phyloP scores from a whole-genome alignment of 2,113 vertebrate genomes.

The Podarcis cretensis region DNA sequence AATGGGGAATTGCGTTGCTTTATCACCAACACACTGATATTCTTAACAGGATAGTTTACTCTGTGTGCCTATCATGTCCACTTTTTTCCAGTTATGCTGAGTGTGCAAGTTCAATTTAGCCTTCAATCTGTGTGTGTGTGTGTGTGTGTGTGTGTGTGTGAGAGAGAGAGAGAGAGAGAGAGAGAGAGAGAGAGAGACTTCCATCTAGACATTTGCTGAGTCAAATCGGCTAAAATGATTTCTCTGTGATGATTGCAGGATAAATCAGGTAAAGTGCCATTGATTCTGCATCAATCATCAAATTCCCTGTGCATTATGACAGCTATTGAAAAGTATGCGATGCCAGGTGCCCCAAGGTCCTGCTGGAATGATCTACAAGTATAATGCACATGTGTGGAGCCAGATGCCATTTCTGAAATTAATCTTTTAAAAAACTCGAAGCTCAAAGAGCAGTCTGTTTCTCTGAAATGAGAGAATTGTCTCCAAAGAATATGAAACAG shows the following conservation, averaged over 20 bases:
- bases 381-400: not conserved
- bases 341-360: not conserved
- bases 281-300: constrained; percentile 50
- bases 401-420: not conserved
- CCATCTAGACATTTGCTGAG: constrained; percentile 48
- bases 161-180: too few relatives aligned
- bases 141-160: not conserved
- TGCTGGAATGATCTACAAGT: constrained; percentile 17
- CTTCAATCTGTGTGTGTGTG: not conserved
- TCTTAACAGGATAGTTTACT: not conserved
- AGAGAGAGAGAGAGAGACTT: not conserved
- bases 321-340: constrained; percentile 17
- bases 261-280: constrained; percentile 35
- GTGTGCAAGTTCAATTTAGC: constrained; percentile 31
- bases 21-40: not conserved
- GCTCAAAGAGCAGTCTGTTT: not conserved
- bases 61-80: not conserved
- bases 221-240: constrained; percentile 45
- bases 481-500: not conserved
- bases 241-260: constrained; percentile 43
- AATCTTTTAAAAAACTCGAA: not conserved
- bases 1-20: not conserved
- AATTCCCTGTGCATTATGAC: not conserved
- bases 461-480: not conserved
- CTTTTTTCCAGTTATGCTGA: constrained; percentile 5